Percentiles rank a stretch among this genome's conserved stretches.
phyloP scores from a whole-genome alignment of 2,113 vertebrate species.

The Mastomys natalensis region DNA sequence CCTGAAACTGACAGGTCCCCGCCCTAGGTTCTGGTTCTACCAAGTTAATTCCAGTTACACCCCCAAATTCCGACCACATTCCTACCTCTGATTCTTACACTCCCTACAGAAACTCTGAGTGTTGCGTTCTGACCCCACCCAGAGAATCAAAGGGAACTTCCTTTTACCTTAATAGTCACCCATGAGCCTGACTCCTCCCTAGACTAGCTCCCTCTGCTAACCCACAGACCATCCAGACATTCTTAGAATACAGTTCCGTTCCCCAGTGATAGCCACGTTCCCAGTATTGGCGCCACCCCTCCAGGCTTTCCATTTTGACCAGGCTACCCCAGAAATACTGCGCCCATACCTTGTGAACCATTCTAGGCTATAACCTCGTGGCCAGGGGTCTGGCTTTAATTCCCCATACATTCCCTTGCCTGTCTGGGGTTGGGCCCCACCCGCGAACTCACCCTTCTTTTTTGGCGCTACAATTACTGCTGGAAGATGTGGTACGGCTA shows the following conservation, averaged over 20 bases:
- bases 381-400: not conserved
- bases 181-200: not conserved
- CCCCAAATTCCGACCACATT: not conserved
- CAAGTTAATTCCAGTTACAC: not conserved
- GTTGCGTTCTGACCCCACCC: not conserved
- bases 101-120: not conserved
- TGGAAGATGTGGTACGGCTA: constrained; percentile 91
- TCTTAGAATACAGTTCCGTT: not conserved
- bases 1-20: not conserved
- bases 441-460: constrained; percentile 84
- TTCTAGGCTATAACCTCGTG: not conserved
- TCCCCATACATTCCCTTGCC: not conserved
- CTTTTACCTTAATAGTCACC: not conserved
- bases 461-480: constrained; percentile 91
- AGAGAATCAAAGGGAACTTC: not conserved
- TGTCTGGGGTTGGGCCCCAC: not conserved
- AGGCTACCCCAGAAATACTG: not conserved
- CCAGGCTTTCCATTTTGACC: not conserved
- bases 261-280: not conserved
- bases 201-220: not conserved
- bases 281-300: not conserved
- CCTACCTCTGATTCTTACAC: not conserved
- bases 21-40: not conserved
- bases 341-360: not conserved
- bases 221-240: accelerated